Conservation (phyloP, 2,113 vertebrate species). For the Pelvicachromis taeniatus region DNA sequence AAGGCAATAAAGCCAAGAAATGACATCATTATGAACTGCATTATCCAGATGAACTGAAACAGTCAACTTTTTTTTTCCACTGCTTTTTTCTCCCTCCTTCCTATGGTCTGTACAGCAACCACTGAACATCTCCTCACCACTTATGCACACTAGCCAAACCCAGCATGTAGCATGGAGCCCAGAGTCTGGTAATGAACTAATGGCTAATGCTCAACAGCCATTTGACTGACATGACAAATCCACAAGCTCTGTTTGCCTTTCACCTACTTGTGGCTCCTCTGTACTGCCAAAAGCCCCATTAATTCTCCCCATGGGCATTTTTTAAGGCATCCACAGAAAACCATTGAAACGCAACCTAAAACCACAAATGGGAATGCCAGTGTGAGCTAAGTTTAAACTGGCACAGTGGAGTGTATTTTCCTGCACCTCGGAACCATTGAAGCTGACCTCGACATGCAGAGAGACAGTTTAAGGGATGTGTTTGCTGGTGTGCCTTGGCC, state of each 20-base stretch:
- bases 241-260: slow-evolving; percentile 51
- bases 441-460: slow-evolving; percentile 53
- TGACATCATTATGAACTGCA: slow-evolving; percentile 37
- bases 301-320: slow-evolving; percentile 54
- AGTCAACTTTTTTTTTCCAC: background rate
- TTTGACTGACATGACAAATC: slow-evolving; percentile 53
- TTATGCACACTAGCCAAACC: slow-evolving; percentile 21
- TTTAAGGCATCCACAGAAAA: slow-evolving; percentile 56
- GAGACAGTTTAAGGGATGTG: slow-evolving; percentile 44
- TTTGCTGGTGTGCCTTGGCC: slow-evolving; percentile 42
- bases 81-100: background rate
- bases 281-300: slow-evolving; percentile 57
- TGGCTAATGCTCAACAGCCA: slow-evolving; percentile 21
- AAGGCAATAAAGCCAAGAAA: background rate
- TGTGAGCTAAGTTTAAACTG: slow-evolving; percentile 68
- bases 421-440: slow-evolving; percentile 46
- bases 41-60: background rate
- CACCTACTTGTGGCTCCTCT: slow-evolving; percentile 61
- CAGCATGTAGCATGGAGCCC: slow-evolving; percentile 10
- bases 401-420: slow-evolving; percentile 52
- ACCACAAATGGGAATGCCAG: slow-evolving; percentile 67
- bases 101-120: background rate
- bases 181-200: slow-evolving; percentile 49
- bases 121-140: slow-evolving; percentile 1
- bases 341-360: slow-evolving; percentile 62